Base-by-base conservation (phyloP, 92 coral and sea anemone genomes). In the Epizoanthus fatuus region DNA sequence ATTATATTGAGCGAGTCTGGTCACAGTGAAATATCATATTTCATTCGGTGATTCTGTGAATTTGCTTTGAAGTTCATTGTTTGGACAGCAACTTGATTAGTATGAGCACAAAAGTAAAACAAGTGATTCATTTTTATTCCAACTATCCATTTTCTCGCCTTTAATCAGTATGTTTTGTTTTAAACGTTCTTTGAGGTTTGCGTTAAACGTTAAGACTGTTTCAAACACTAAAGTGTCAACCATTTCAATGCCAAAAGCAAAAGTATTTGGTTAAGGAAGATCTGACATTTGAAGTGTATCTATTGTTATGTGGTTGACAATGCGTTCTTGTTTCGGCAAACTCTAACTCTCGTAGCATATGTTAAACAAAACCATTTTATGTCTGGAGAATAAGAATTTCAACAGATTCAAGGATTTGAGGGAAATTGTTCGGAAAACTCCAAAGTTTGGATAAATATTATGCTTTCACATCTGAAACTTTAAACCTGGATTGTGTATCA, bases 21-120 rank as follows among this genome's bases (percentile, higher is more conserved):
- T 58, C 25, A 42, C 65, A 19, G 57, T 16, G 56, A 89, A 75
- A 79, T 79, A 85, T 89, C 90, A 65, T 84, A 85, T 89, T 89
- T 89, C 90, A 54, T 79, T 79, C 93, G 82, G 65, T 37, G 89
- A 79, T 63, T 85, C 83, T 72, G 15, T 37, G 81, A 89, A 72
- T 78, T 84, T 79, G 35, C 64, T 77, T 69, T 59, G 69, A 77
- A 83, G 80, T 75, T 65, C 40, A 64, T 59, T 88, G 80, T 89
- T 84, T 70, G 53, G 66, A 63, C 82, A 79, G 62, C 81, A 85
- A 83, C 22, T 60, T 60, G 49, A 64, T 58, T 60, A 16, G 58
- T 7, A 49, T 42, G 56, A 14, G 51, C 67, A n/a, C 57, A 57
- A 53, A 12, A 56, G 40, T 47, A 58, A 77, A 12, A 19, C 2